Conservation (phyloP, 2,888 invertebrate genomes). For the Aricia artaxerxes region DNA sequence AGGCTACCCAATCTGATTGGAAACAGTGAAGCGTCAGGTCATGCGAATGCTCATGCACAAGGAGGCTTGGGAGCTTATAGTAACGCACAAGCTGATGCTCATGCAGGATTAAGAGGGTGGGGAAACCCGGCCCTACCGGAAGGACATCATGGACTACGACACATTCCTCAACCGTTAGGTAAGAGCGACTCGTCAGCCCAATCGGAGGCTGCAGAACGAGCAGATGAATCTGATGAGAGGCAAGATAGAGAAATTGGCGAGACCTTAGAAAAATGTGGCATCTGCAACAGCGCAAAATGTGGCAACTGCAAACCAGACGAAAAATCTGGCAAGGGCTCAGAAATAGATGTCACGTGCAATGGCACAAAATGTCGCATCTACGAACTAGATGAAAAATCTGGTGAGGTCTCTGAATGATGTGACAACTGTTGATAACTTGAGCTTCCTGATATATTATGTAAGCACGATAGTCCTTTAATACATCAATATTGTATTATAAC, state of each 20-base stretch:
- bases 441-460: background rate
- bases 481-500: background rate
- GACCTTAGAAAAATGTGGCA: background rate
- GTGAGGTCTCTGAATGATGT: background rate
- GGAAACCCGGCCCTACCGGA: background rate
- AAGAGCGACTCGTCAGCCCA: constrained; percentile 26
- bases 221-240: background rate
- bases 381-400: background rate
- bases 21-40: constrained; percentile 24
- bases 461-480: background rate
- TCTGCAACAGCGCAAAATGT: background rate
- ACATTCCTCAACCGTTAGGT: background rate
- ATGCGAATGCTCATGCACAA: constrained; percentile 31
- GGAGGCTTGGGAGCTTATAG: constrained; percentile 37
- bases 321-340: background rate
- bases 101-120: constrained; percentile 36
- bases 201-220: constrained; percentile 29
- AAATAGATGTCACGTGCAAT: background rate
- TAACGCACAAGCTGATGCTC: constrained; percentile 38
- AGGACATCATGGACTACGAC: background rate
- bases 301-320: background rate
- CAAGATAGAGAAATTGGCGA: background rate
- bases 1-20: background rate
- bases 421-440: background rate
- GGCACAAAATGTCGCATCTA: background rate